A percentile compares a stretch with the other conserved stretches of the same genome.
These are phyloP conservation scores for Danio choprae DNA, from an alignment of 2,797 vertebrate genomes.

Conservation along the genomic window DNA sequence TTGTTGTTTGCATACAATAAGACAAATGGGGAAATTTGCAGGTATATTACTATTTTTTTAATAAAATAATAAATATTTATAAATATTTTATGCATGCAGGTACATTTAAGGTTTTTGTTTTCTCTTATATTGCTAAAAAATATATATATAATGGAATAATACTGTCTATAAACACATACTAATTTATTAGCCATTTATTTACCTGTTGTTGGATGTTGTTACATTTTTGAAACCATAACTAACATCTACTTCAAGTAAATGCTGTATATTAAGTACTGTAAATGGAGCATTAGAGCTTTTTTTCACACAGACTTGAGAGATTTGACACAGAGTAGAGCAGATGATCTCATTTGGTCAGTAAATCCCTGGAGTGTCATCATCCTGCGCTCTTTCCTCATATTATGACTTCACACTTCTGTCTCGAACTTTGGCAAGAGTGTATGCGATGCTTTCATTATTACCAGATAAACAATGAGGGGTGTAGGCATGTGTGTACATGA, in stretches of 20 bases:
- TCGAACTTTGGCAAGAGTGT: not conserved
- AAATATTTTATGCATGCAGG: too few relatives aligned
- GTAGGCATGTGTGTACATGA: too few relatives aligned
- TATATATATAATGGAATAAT: too few relatives aligned
- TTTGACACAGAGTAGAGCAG: slow-evolving; percentile 10
- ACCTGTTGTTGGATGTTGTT: not conserved
- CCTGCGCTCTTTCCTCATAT: slow-evolving; percentile 5
- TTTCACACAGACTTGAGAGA: slow-evolving; percentile 18
- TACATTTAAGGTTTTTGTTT: too few relatives aligned
- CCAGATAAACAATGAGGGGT: not conserved
- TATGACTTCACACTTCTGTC: slow-evolving; percentile 32
- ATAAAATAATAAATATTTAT: not conserved
- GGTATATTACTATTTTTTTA: too few relatives aligned
- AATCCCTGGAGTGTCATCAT: slow-evolving; percentile 6
- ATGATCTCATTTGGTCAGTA: slow-evolving; percentile 42
- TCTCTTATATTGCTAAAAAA: too few relatives aligned
- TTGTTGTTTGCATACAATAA: too few relatives aligned
- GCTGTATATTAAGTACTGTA: not conserved
- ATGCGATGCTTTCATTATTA: not conserved
- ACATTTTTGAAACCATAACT: not conserved
- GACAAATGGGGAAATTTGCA: too few relatives aligned
- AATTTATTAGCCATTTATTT: too few relatives aligned
- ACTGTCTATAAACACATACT: too few relatives aligned
- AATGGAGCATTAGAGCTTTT: not conserved
- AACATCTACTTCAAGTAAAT: not conserved